Conservation (phyloP, 2,797 vertebrate species). For the Pseudotriccus pelzelni region DNA sequence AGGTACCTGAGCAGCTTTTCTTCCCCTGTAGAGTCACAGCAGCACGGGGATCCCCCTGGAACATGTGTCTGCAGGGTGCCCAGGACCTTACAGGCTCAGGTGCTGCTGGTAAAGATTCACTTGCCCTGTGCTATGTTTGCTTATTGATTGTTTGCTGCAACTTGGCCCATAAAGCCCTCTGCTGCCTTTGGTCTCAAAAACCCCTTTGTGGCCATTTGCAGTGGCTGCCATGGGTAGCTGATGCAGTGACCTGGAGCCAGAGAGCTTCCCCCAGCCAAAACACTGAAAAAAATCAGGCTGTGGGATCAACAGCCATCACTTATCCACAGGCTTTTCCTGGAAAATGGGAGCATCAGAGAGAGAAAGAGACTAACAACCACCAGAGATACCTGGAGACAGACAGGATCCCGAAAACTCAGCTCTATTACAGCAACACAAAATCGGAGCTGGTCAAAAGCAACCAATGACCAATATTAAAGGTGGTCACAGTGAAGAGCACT, state of each 20-base stretch:
- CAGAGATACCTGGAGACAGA: not conserved
- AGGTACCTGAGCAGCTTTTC: not conserved
- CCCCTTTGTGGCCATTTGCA: not conserved
- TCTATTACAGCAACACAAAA: not conserved
- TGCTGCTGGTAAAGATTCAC: not conserved
- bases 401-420: not conserved
- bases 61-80: not conserved
- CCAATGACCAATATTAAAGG: not conserved
- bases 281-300: not conserved
- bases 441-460: not conserved
- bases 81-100: not conserved
- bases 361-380: not conserved
- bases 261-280: not conserved
- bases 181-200: not conserved
- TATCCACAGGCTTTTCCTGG: not conserved
- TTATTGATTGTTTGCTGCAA: not conserved
- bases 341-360: not conserved
- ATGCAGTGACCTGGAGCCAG: not conserved
- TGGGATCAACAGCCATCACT: accelerated
- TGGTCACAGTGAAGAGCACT: not conserved
- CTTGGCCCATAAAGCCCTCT: not conserved
- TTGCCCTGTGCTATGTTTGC: not conserved
- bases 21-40: not conserved
- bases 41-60: accelerated
- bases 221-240: not conserved